Evolutionary conservation across 2,113 vertebrate species (phyloP), one percentile per base, ranked within the genome.

Genomic region (Opisthocomus hoazin): DNA sequence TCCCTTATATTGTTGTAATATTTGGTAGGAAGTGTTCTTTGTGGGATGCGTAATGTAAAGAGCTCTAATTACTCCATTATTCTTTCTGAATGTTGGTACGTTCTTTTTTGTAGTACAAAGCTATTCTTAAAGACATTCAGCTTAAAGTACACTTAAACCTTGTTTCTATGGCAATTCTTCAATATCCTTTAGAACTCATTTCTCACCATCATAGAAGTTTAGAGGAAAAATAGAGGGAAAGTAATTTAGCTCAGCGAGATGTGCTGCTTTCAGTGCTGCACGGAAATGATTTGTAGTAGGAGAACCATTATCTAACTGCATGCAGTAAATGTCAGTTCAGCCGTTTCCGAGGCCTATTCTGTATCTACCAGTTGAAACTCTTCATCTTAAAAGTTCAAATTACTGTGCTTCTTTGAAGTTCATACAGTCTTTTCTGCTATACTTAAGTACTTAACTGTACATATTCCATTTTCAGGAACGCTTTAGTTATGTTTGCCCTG

Each of bases 401-500:
- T 39, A n/a, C 41, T 46, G 4, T 15, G 22, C 15, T 65, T 64
- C 6, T 15, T 39, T 6, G 27, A 75, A 75, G 74, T 73, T 77
- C 48, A 24, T 71, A 27, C 27, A 6, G 4, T 89, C 29, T 77
- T 93, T 30, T 69, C 23, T 74, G 50, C 66, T 77, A 0, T 85
- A 37, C 21, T 74, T 88, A 22, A 24, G 27, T 86, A 37, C 14
- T 89, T 94, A 60, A 95, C 75, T 82, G 21, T 51, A 21, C 26
- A 1, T 77, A 3, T 45, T 95, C 82, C 34, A 34, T 90, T 97
- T 97, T 56, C 74, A 99, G 99, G 99, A 99, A 78, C 98, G 99
- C 41, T 99, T 98, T 98, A 99, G 99, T 98, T 99, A 99, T 6
- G 99, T 99, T 87, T 99, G 99, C 96, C 99, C 99, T 26, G 99